A percentile compares a stretch with the other conserved stretches of the same genome.
phyloP scores from a whole-genome alignment of 2,888 invertebrate species.

The Agrochola circellaris region DNA sequence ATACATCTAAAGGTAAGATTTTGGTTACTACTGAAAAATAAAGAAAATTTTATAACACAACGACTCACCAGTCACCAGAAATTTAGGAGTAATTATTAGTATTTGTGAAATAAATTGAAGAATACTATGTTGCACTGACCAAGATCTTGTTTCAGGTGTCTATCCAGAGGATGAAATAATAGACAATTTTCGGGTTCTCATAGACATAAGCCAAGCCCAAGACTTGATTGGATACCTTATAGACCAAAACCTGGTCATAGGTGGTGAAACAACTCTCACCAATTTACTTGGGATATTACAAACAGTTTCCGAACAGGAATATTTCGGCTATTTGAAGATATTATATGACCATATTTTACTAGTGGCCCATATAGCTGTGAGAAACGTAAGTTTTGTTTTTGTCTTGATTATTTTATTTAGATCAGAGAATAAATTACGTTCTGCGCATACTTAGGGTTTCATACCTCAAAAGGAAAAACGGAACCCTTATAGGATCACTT shows the following conservation, averaged over 20 bases:
- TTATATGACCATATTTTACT: conserved; percentile 92
- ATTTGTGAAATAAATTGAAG: background rate
- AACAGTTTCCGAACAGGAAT: conserved; percentile 68
- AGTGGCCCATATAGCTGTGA: conserved; percentile 92
- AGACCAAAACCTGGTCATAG: conserved; percentile 85
- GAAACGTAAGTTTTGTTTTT: conserved; percentile 91
- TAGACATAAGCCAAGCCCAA: conserved; percentile 91
- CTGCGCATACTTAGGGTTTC: no score
- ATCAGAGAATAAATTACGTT: background rate
- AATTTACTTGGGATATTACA: conserved; percentile 87
- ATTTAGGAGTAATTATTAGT: no score
- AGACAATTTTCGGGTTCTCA: conserved; percentile 83
- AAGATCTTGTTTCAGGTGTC: conserved; percentile 75
- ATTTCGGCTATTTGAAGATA: conserved; percentile 90
- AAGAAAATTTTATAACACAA: background rate
- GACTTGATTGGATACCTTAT: conserved; percentile 87
- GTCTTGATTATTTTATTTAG: background rate
- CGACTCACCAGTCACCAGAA: background rate
- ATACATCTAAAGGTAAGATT: conserved; percentile 92
- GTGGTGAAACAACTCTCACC: conserved; percentile 90
- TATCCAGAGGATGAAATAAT: conserved; percentile 74
- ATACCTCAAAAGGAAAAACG: no score
- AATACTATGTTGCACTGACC: background rate
- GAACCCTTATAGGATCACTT: no score
- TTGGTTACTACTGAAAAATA: background rate